Evolutionary conservation across 2,797 vertebrate species (phyloP), one percentile per base, ranked within the genome.

Genomic region (Catostomus latipinnis): DNA sequence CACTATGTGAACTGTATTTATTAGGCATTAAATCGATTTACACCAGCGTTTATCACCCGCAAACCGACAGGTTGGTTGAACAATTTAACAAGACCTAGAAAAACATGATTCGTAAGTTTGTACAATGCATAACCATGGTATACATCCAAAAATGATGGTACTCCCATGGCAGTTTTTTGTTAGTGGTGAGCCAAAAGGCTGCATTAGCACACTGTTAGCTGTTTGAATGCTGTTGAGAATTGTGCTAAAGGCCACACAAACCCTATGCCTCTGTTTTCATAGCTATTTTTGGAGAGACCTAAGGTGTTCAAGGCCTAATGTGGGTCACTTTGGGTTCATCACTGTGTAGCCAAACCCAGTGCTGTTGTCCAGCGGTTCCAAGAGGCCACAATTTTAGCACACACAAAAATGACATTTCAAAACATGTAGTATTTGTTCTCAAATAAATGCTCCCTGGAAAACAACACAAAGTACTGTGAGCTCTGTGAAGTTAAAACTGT

Each of bases 211-310:
- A 53, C 12, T 9, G 45, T 16, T 14, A 62, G 16, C 43, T 77
- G 4, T 57, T 50, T 9, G 46, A 75, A 62, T 14, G 54, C 73
- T 74, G 69, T 65, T 61, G 34, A 68, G 67, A 83, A 76, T 5
- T 82, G 76, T 74, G 76, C 62, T 74, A 86, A 84, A 54, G 83
- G 71, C 74, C 78, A 60, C 54, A 16, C 12, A 18, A 68, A 66
- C 81, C 87, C 88, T 65, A 43, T 83, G 49, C 8, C 68, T 57
- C 76, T 85, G 83, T 92, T 90, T 86, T 84, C 86, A 79, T 83
- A 85, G 84, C 82, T 90, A 89, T 89, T 89, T 88, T 82, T 82
- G 85, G 87, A 91, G 91, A 85, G 58, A 85, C 83, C 90, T 65
- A 83, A 70, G 89, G 90, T 90, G 90, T 91, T 92, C 87, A 89